Evolutionary conservation across 2,797 vertebrate genomes (phyloP), one percentile per base, ranked within the genome.

Genomic region (Parambassis ranga): DNA sequence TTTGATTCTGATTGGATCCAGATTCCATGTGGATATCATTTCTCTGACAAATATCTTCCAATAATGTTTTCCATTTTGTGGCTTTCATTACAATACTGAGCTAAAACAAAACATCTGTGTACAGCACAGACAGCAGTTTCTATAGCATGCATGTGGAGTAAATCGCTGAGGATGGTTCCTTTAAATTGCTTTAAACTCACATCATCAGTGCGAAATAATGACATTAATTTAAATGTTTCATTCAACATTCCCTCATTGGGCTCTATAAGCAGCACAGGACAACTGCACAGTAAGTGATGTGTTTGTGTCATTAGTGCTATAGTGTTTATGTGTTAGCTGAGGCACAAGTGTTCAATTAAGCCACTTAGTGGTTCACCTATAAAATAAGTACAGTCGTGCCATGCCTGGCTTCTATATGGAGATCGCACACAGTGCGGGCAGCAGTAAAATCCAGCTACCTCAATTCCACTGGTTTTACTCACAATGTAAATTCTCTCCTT

Each of bases 31-130:
- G 83, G 75, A 49, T 69, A 35, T 73, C 6, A 46, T 89, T 74
- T 41, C 62, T 64, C 32, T 10, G 51, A 82, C 70, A 82, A 84
- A 86, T 80, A 81, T 77, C 52, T 67, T 85, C 44, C 71, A 84
- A 83, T 77, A 82, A 86, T 75, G 76, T 82, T 85, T 83, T 77
- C 57, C 73, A 79, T 72, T 74, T 48, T 64, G 68, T 43, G 78
- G 75, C 52, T 77, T 69, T 69, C 50, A 46, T 49, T 59, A 43
- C 38, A 68, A 56, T 41, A 2, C 65, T 23, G 38, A 71, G 38
- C 38, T 24, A 24, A 71, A 51, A 37, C 6, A 8, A 5, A 64
- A 74, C 71, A 84, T 75, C 65, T 82, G 77, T 82, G 77, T 30
- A 28, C 41, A 63, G 60, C 66, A 74, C 49, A 51, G 37, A 53